These are phyloP conservation scores for Phataginus tetradactyla DNA, from an alignment of 2,797 vertebrate genomes.

Conservation along the genomic window DNA sequence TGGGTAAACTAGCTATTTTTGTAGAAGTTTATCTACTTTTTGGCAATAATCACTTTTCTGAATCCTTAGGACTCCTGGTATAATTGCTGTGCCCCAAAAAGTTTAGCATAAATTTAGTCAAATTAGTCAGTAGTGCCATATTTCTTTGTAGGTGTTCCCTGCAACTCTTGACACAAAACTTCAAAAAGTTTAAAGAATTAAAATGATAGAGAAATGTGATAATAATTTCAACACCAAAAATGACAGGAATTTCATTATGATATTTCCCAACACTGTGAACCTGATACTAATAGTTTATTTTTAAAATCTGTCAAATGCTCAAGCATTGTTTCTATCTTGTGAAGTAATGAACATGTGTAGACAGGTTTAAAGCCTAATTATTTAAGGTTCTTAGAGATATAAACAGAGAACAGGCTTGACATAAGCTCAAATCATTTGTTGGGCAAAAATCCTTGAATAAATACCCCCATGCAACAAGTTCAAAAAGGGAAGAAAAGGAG, in stretches of 20 bases:
- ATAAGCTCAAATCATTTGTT: slow-evolving; percentile 52
- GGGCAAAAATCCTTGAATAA: slow-evolving; percentile 60
- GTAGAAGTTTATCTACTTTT: slow-evolving; percentile 35
- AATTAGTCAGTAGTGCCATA: slow-evolving; percentile 26
- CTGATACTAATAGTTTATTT: slow-evolving; percentile 32
- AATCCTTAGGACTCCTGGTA: neutral
- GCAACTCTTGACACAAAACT: slow-evolving; percentile 2
- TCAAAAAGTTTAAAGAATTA: neutral
- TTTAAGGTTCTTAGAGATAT: slow-evolving; percentile 63
- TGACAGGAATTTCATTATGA: neutral
- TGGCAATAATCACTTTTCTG: slow-evolving; percentile 10
- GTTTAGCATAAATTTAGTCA: slow-evolving; percentile 55
- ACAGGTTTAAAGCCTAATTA: slow-evolving; percentile 67
- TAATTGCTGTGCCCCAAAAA: neutral
- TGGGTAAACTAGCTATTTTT: neutral
- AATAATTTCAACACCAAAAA: slow-evolving; percentile 34
- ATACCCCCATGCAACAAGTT: slow-evolving; percentile 69
- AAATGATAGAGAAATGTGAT: neutral
- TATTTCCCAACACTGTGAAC: slow-evolving; percentile 11
- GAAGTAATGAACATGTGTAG: slow-evolving; percentile 71
- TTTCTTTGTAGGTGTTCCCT: slow-evolving; percentile 35
- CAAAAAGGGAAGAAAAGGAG: neutral
- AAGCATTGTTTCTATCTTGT: slow-evolving; percentile 38
- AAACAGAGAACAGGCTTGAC: slow-evolving; percentile 45
- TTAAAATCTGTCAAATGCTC: neutral